A percentile compares a stretch with the other conserved stretches of the same genome.
Conservation (phyloP, 2,888 invertebrate genomes). For the Perithous albicinctus region DNA sequence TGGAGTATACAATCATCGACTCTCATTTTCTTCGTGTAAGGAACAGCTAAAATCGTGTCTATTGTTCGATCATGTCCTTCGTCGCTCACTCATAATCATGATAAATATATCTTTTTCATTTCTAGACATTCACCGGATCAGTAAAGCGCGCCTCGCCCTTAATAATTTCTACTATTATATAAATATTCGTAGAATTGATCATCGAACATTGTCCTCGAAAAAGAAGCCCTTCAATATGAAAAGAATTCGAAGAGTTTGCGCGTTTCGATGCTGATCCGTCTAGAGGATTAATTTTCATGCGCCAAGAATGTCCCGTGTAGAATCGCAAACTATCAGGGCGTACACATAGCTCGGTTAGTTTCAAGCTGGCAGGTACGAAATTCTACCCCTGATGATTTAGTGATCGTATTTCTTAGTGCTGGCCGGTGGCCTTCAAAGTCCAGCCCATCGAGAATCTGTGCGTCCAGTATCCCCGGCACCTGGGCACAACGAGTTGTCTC, state of each 20-base stretch:
- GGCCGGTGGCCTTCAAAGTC: constrained; percentile 76
- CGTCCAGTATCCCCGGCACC: background rate
- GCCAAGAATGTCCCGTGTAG: constrained; percentile 17
- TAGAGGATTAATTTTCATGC: background rate
- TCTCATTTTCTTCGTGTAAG: too few relatives aligned
- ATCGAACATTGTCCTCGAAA: background rate
- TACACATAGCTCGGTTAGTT: constrained; percentile 19
- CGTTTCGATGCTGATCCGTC: background rate
- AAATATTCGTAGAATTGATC: too few relatives aligned
- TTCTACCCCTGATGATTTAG: constrained; percentile 74
- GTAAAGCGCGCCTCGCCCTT: too few relatives aligned
- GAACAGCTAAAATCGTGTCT: too few relatives aligned
- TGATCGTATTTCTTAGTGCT: constrained; percentile 74
- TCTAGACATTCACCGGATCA: too few relatives aligned
- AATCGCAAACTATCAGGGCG: background rate
- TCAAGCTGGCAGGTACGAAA: constrained; percentile 70
- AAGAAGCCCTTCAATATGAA: background rate
- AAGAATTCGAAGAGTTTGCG: background rate
- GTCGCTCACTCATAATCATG: too few relatives aligned
- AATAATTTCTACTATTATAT: too few relatives aligned
- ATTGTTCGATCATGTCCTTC: too few relatives aligned
- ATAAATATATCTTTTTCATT: too few relatives aligned
- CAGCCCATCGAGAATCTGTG: constrained; percentile 64
- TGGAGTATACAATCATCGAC: too few relatives aligned
- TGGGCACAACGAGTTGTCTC: background rate